Evolutionary conservation across 2,113 vertebrate species (phyloP).

Genomic region (Channa maculata): DNA sequence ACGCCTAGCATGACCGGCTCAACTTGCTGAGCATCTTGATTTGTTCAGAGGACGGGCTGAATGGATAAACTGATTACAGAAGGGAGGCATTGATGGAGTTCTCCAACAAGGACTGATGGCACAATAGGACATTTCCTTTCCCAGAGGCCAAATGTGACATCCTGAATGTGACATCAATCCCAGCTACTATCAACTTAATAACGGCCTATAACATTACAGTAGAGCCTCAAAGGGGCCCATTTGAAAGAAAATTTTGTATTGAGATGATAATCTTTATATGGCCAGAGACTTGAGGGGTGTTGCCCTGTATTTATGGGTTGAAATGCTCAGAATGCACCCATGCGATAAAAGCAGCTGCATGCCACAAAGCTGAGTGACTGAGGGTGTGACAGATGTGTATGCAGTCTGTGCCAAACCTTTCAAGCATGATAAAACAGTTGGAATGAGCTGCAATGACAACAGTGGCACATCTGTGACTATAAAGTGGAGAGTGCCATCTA

Average conservation of each 20-base stretch:
- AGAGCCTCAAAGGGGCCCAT: not conserved
- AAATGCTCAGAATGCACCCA: conserved; percentile 71
- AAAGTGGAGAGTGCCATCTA: conserved; percentile 47
- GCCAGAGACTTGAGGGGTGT: conserved; percentile 58
- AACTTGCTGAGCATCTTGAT: conserved; percentile 64
- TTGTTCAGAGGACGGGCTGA: not conserved
- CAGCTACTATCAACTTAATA: not conserved
- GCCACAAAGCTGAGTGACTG: conserved; percentile 65
- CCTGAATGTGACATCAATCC: not conserved
- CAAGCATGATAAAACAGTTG: not conserved
- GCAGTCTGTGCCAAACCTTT: conserved; percentile 39
- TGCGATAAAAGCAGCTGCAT: conserved; percentile 59
- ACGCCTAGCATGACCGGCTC: conserved; percentile 55
- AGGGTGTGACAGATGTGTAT: conserved; percentile 65
- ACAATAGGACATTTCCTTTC: not conserved
- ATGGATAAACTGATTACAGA: conserved; percentile 27
- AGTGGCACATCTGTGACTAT: not conserved
- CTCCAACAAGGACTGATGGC: not conserved
- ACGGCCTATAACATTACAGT: not conserved
- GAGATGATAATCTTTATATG: conserved; percentile 1
- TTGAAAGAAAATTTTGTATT: conserved; percentile 13
- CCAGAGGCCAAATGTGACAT: not conserved
- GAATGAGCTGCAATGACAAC: not conserved
- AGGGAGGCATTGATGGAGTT: not conserved
- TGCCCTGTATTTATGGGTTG: conserved; percentile 34